A percentile compares a stretch with the other conserved stretches of the same genome.
These are phyloP conservation scores for Tetramorium bicarinatum DNA, from an alignment of 2,888 invertebrate genomes.

Conservation along the genomic window DNA sequence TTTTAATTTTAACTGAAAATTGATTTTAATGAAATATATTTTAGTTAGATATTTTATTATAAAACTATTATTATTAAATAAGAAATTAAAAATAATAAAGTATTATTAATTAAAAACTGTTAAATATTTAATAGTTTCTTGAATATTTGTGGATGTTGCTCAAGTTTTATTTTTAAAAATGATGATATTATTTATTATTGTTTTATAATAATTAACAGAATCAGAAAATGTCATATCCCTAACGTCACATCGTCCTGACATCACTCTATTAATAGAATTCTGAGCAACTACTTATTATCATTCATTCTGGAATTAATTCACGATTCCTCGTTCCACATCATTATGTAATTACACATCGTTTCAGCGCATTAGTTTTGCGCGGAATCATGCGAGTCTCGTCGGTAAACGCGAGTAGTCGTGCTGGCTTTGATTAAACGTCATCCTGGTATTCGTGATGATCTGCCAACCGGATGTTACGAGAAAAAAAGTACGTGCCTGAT, in stretches of 20 bases:
- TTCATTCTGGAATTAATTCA: neutral
- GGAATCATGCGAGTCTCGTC: slow-evolving; percentile 1
- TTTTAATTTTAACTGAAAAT: neutral
- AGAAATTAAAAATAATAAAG: neutral
- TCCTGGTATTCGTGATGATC: slow-evolving; percentile 71
- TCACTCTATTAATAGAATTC: slow-evolving; percentile 7
- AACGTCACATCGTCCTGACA: neutral
- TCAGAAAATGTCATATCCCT: neutral
- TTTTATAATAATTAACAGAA: neutral
- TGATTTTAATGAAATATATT: neutral
- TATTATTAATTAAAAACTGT: neutral
- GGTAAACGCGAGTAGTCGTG: slow-evolving; percentile 67
- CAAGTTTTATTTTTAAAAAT: neutral
- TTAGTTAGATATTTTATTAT: neutral
- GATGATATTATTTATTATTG: neutral
- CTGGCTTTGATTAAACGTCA: slow-evolving; percentile 73
- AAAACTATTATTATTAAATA: neutral
- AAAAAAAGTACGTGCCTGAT: slow-evolving; percentile 10
- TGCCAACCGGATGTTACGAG: slow-evolving; percentile 59
- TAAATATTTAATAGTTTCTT: neutral
- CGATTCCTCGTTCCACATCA: slow-evolving; percentile 27
- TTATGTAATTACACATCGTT: slow-evolving; percentile 39
- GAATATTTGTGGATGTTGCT: neutral
- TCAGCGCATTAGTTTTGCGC: slow-evolving; percentile 20
- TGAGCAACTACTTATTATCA: neutral